Evolutionary conservation across 2,888 invertebrate genomes (phyloP).

Genomic region (Calliphora vomitoria): DNA sequence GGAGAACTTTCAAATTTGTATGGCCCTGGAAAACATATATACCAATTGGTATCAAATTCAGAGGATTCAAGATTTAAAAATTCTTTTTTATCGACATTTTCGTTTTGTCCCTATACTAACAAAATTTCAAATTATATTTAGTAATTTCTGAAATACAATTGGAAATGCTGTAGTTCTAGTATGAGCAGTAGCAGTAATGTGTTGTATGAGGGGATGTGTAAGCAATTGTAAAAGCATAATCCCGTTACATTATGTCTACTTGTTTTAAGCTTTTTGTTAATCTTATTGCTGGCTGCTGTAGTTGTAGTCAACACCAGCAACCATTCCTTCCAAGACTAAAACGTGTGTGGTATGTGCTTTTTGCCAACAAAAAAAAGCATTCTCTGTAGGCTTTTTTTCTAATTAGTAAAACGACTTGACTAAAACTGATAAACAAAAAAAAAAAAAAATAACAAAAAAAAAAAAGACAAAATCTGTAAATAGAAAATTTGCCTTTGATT

Average conservation of each 20-base stretch:
- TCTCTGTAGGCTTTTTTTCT: conserved; percentile 51
- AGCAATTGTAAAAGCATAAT: conserved; percentile 28
- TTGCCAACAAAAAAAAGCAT: neutral
- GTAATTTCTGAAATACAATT: too few species aligned
- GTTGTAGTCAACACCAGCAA: conserved; percentile 7
- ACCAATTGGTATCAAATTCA: too few species aligned
- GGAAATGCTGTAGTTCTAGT: neutral
- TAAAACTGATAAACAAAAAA: conserved; percentile 43
- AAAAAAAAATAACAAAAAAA: neutral
- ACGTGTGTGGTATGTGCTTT: conserved; percentile 36
- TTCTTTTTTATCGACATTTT: too few species aligned
- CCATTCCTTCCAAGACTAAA: neutral
- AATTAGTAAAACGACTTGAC: conserved; percentile 66
- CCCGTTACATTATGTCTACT: conserved; percentile 53
- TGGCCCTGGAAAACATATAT: too few species aligned
- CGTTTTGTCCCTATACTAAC: too few species aligned
- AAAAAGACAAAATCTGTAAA: conserved; percentile 5
- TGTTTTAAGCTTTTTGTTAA: conserved; percentile 40
- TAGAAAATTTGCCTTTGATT: conserved; percentile 30
- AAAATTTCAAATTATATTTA: too few species aligned
- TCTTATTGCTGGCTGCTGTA: conserved; percentile 20
- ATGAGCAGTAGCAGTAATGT: neutral
- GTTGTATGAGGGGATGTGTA: conserved; percentile 24
- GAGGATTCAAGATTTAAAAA: too few species aligned
- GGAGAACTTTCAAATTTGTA: too few species aligned